Evolutionary conservation across 2,113 vertebrate genomes (phyloP).

Genomic region (Meleagris gallopavo): DNA sequence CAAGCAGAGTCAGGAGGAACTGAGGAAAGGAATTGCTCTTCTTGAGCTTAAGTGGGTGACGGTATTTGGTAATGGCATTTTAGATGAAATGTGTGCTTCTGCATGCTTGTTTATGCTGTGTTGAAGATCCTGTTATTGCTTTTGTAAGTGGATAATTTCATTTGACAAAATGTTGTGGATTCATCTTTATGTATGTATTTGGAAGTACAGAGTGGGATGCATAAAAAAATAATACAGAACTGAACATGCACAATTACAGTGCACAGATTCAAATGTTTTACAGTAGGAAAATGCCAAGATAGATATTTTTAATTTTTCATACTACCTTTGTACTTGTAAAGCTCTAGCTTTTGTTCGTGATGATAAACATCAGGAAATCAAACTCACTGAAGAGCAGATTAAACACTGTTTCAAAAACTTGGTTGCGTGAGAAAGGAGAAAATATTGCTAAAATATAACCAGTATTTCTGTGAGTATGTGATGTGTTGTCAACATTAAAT

Average conservation of each 20-base stretch:
- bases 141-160: slow-evolving; percentile 54
- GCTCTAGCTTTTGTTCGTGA: background rate
- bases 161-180: slow-evolving; percentile 25
- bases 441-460: background rate
- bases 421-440: background rate
- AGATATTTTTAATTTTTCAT: slow-evolving; percentile 18
- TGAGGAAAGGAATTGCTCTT: background rate
- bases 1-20: background rate
- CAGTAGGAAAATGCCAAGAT: background rate
- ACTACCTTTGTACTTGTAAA: background rate
- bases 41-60: slow-evolving; percentile 16
- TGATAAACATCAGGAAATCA: background rate
- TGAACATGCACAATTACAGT: slow-evolving; percentile 10
- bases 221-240: slow-evolving; percentile 25
- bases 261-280: background rate
- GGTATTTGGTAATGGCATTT: background rate
- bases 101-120: slow-evolving; percentile 42
- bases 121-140: slow-evolving; percentile 47
- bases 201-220: slow-evolving; percentile 26
- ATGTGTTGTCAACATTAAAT: background rate
- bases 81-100: slow-evolving; percentile 3
- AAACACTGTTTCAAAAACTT: background rate
- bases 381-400: background rate
- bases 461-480: background rate
- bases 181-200: slow-evolving; percentile 59